Percentiles rank a stretch among this genome's conserved stretches.
Conservation (phyloP, 2,113 vertebrate genomes). For the Sceloporus tristichus region DNA sequence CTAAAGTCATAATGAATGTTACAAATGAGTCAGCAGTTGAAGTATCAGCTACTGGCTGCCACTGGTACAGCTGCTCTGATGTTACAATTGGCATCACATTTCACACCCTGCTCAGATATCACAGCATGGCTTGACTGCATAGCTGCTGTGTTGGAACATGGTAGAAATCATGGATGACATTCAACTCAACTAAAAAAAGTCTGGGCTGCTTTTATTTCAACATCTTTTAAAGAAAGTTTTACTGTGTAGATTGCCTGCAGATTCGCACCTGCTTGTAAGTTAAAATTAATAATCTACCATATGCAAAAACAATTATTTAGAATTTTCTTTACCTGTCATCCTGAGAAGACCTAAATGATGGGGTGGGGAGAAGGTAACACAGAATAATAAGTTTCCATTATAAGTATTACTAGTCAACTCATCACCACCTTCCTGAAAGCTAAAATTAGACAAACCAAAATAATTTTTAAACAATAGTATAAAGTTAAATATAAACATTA, state of each 20-base stretch:
- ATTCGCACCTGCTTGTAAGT: background rate
- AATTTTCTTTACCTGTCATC: slow-evolving; percentile 68
- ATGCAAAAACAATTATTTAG: slow-evolving; percentile 2
- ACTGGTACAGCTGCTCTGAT: no score
- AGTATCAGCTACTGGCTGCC: no score
- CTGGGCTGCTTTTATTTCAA: background rate
- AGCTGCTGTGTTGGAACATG: background rate
- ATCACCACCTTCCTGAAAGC: background rate
- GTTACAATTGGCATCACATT: background rate
- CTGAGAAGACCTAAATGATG: slow-evolving; percentile 52
- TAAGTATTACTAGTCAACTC: slow-evolving; percentile 13
- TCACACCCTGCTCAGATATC: background rate
- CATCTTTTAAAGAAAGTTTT: background rate
- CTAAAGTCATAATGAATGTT: background rate
- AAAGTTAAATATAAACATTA: background rate
- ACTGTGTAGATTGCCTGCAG: slow-evolving; percentile 1
- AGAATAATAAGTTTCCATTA: background rate
- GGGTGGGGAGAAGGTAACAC: slow-evolving; percentile 12
- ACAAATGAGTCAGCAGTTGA: no score
- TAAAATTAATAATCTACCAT: background rate
- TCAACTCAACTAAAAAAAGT: background rate
- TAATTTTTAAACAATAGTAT: background rate
- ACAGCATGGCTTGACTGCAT: background rate
- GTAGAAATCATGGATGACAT: background rate
- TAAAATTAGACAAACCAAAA: background rate